Evolutionary conservation across 2,888 invertebrate genomes (phyloP).

Genomic region (Pollenia angustigena): DNA sequence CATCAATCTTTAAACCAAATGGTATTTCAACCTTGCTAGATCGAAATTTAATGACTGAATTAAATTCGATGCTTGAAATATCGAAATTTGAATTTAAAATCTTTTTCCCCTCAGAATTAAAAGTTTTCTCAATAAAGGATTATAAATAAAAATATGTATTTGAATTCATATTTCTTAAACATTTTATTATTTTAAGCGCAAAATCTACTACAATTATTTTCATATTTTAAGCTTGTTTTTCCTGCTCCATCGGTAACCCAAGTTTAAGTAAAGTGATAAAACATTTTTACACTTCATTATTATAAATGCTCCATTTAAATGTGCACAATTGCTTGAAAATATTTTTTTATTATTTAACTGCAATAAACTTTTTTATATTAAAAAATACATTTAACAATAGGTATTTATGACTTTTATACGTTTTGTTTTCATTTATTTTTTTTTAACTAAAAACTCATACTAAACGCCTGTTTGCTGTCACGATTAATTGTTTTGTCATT

Average conservation of each 20-base stretch:
- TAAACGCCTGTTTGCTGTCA: conserved; percentile 74
- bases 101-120: no score
- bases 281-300: conserved; percentile 51
- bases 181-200: no score
- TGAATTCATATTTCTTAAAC: no score
- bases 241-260: neutral
- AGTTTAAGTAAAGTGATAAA: neutral
- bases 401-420: conserved; percentile 58
- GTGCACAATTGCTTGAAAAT: conserved; percentile 21
- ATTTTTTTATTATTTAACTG: conserved; percentile 27
- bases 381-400: conserved; percentile 34
- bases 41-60: no score
- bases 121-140: no score
- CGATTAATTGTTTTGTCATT: conserved; percentile 73
- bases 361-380: conserved; percentile 1
- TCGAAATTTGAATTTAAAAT: no score
- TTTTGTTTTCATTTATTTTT: conserved; percentile 4
- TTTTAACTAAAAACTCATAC: conserved; percentile 36
- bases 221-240: conserved; percentile 8
- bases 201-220: neutral
- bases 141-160: no score
- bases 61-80: no score
- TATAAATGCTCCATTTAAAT: conserved; percentile 42
- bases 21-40: no score
- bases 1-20: no score